Base-by-base conservation (phyloP, 2,113 vertebrate genomes). In the Silurus meridionalis region DNA sequence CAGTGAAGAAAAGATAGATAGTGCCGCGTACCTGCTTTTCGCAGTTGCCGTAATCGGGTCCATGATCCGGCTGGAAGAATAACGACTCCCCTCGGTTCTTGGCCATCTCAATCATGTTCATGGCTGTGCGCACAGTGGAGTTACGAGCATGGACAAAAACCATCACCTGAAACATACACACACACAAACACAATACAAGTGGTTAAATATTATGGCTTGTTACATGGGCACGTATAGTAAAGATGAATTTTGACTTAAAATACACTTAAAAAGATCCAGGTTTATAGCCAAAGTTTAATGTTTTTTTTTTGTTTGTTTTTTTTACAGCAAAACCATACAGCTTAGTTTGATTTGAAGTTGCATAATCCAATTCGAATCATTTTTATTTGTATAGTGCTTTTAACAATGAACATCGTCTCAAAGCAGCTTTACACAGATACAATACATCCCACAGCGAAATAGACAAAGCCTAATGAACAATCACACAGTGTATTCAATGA, bases 71-170 rank as follows among this genome's bases (percentile, higher is more conserved):
- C 48, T 96, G 94, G 90, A 99, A 99, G 92, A 95, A 96, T 66
- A 91, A 94, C 19, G 93, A 94, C 50, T 99, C 98, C 48, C 97
- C 97, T 48, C 85, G 95, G 89, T 99, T 99, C 93, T 99, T 99
- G 0, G 98, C 97, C 95, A 96, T 97, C 92, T 99, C 98, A 80
- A 97, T 96, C 87, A 99, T 94, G 88, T 92, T 94, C 97, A 98
- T 97, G 74, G 96, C 96, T n/a, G 98, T 99, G 89, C 95, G 95
- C 83, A 99, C 97, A 0, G 98, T 99, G 83, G 98, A 96, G 84
- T 99, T 99, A 87, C 97, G 96, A 86, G 97, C 97, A 84, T 99
- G 98, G 82, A 99, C 98, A 89, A 99, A 99, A 84, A 99, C 98
- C 98, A 99, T 99, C 84, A 99, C 98, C 98, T 99, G 81, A 60